These are phyloP conservation scores for Arion vulgaris DNA, from an alignment of 1,140 invertebrate species.

Conservation along the genomic window DNA sequence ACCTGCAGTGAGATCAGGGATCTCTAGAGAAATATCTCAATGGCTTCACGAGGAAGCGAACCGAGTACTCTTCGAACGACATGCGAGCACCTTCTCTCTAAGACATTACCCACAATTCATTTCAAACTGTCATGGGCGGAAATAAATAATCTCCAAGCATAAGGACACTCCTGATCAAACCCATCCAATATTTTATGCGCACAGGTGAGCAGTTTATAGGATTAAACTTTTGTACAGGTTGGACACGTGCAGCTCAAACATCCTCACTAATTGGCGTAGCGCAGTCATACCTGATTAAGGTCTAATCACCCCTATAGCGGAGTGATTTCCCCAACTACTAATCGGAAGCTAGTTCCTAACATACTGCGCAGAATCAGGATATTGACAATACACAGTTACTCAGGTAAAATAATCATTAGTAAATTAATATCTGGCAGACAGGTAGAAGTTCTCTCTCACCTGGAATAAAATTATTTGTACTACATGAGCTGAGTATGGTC, in stretches of 20 bases:
- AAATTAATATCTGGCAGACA: background rate
- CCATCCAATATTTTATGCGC: background rate
- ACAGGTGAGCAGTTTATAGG: conserved; percentile 16
- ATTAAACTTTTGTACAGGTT: background rate
- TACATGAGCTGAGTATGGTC: background rate
- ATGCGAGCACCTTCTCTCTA: no score
- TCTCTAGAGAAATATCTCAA: no score
- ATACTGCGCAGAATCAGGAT: background rate
- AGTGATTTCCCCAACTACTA: background rate
- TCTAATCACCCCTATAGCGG: conserved; percentile 26
- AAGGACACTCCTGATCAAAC: background rate
- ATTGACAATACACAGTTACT: background rate
- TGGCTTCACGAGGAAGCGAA: no score
- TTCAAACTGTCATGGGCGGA: background rate
- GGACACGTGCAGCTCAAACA: background rate
- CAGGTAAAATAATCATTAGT: background rate
- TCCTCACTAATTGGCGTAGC: conserved; percentile 1
- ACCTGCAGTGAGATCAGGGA: no score
- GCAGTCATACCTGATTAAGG: conserved; percentile 25
- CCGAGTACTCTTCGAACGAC: no score
- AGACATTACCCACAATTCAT: no score
- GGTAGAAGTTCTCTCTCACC: background rate
- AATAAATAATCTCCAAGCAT: background rate
- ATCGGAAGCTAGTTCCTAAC: background rate
- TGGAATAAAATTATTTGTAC: background rate